A percentile compares a stretch with the other conserved stretches of the same genome.
Conservation (phyloP, 2,888 invertebrate genomes). For the Drosophila leonis region DNA sequence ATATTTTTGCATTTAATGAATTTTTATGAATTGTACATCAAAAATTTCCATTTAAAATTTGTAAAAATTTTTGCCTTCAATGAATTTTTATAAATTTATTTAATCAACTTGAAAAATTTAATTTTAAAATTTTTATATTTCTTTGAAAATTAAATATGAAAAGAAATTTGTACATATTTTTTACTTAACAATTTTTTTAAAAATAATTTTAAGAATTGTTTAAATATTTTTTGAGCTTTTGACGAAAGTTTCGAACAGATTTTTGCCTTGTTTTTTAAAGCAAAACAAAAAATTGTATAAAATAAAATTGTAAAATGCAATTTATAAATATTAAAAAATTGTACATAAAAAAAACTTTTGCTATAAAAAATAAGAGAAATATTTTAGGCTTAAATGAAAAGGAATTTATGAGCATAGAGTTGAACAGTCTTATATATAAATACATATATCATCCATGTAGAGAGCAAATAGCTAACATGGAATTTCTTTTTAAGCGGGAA, state of each 20-base stretch:
- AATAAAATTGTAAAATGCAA: not conserved
- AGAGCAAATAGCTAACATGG: not conserved
- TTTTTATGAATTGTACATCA: no score
- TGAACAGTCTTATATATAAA: slow-evolving; percentile 31
- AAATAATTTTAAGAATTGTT: not conserved
- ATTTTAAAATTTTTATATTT: not conserved
- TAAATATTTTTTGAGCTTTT: not conserved
- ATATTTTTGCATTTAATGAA: no score
- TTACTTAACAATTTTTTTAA: not conserved
- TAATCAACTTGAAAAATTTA: no score
- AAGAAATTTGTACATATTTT: not conserved
- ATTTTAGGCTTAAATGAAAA: not conserved
- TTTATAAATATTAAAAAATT: not conserved
- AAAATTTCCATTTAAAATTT: no score
- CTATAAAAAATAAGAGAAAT: not conserved
- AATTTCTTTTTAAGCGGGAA: slow-evolving; percentile 6
- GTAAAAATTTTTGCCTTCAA: no score
- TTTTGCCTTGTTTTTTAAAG: not conserved
- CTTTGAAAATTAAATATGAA: not conserved
- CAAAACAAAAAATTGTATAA: not conserved
- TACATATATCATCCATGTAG: not conserved
- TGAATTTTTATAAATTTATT: no score
- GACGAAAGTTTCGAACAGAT: not conserved
- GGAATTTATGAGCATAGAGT: not conserved
- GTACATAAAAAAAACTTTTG: not conserved